phyloP scores from a whole-genome alignment of 2,888 invertebrate genomes.

The Uropetala carovei region DNA sequence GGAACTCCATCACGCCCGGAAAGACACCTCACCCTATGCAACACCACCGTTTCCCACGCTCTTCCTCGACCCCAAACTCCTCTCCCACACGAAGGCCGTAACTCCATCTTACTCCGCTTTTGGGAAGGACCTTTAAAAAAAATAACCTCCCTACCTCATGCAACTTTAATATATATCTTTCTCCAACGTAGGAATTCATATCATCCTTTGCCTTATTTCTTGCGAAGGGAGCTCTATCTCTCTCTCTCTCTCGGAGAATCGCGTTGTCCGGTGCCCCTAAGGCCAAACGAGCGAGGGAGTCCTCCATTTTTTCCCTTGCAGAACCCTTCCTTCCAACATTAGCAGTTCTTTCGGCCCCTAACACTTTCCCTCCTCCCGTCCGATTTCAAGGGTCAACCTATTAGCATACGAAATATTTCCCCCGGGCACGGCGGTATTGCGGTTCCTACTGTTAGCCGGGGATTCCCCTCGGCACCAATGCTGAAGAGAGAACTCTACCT shows the following conservation, averaged over 20 bases:
- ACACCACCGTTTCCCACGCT: conserved; percentile 3
- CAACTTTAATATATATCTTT: neutral
- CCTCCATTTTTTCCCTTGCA: neutral
- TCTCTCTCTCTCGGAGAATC: too few relatives aligned
- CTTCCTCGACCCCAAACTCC: neutral
- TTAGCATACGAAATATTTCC: conserved; percentile 52
- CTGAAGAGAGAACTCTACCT: neutral
- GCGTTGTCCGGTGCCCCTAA: neutral
- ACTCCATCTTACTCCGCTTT: conserved; percentile 16
- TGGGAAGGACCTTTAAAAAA: neutral
- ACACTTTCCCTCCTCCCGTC: neutral
- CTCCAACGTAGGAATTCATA: conserved; percentile 19
- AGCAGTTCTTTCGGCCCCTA: neutral
- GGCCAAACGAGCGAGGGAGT: neutral
- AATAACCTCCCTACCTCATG: neutral
- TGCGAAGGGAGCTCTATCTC: neutral
- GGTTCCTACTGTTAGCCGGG: neutral
- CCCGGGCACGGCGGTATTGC: conserved; percentile 5
- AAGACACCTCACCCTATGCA: neutral
- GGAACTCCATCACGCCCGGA: neutral
- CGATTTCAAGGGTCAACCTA: conserved; percentile 30
- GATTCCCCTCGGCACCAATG: neutral
- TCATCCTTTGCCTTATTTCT: neutral
- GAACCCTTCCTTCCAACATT: neutral
- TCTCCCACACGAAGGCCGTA: neutral